Conservation (phyloP, 2,888 invertebrate species). For the Brachyptera putata region DNA sequence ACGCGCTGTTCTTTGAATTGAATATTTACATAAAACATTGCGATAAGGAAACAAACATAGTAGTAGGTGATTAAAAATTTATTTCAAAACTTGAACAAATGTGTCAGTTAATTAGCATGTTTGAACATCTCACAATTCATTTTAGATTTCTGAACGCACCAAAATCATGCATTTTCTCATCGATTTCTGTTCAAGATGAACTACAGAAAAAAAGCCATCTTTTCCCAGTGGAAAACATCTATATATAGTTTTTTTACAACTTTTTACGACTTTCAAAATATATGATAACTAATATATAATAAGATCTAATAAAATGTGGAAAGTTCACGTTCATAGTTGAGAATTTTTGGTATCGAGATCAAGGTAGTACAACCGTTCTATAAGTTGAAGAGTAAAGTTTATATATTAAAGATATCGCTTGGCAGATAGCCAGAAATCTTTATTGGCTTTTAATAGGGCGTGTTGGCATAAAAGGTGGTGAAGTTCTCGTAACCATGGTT, state of each 20-base stretch:
- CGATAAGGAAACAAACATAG: background rate
- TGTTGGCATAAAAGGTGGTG: background rate
- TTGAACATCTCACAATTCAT: too few relatives aligned
- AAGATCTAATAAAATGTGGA: background rate
- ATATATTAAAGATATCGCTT: conserved; percentile 2
- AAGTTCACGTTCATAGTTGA: background rate
- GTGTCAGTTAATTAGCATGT: too few relatives aligned
- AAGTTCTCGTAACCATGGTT: background rate
- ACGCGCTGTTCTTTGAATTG: background rate
- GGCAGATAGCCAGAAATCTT: conserved; percentile 7
- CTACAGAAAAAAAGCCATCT: background rate
- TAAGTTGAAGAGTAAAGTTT: background rate
- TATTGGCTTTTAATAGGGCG: conserved; percentile 6
- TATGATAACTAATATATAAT: conserved; percentile 10
- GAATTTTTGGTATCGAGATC: conserved; percentile 6
- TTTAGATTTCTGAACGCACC: too few relatives aligned
- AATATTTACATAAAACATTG: background rate
- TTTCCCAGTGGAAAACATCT: background rate
- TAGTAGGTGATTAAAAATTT: too few relatives aligned
- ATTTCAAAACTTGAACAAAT: too few relatives aligned
- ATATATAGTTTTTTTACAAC: background rate
- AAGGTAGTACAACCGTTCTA: background rate
- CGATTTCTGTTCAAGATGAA: background rate
- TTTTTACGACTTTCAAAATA: conserved; percentile 8
- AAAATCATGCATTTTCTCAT: background rate